Percentiles rank a stretch among this genome's conserved stretches.
These are phyloP conservation scores for Melolontha melolontha DNA, from an alignment of 2,888 invertebrate species.

Conservation along the genomic window DNA sequence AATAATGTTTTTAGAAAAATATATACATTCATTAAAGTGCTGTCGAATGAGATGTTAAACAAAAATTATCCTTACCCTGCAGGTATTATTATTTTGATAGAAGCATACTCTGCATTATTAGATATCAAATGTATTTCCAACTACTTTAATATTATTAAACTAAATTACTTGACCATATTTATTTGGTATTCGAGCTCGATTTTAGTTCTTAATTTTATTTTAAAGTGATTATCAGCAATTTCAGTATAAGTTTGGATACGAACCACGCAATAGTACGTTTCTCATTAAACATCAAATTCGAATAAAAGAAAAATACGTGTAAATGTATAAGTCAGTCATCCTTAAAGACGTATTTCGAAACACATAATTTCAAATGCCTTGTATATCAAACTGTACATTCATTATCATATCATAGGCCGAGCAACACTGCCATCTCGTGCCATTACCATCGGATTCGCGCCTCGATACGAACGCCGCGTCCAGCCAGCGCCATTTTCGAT, in stretches of 20 bases:
- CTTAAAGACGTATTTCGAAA: slow-evolving; percentile 46
- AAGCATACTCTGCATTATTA: too few relatives aligned
- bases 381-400: slow-evolving; percentile 64
- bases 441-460: slow-evolving; percentile 55
- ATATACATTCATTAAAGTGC: too few relatives aligned
- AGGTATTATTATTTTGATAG: too few relatives aligned
- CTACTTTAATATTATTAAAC: too few relatives aligned
- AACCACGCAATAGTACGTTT: slow-evolving; percentile 5
- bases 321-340: slow-evolving; percentile 48
- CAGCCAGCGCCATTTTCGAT: slow-evolving; percentile 53
- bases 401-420: slow-evolving; percentile 64
- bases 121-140: too few relatives aligned
- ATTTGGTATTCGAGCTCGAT: not conserved
- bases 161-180: too few relatives aligned
- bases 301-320: slow-evolving; percentile 43
- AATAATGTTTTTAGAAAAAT: too few relatives aligned
- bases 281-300: slow-evolving; percentile 26
- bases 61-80: too few relatives aligned
- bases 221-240: not conserved
- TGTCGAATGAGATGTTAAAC: too few relatives aligned
- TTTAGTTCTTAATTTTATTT: not conserved
- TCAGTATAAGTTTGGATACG: not conserved
- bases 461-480: slow-evolving; percentile 48
- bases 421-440: slow-evolving; percentile 64
- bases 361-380: slow-evolving; percentile 60